Conservation (phyloP, 92 coral and sea anemone genomes). For the Bergia puertoricense region DNA sequence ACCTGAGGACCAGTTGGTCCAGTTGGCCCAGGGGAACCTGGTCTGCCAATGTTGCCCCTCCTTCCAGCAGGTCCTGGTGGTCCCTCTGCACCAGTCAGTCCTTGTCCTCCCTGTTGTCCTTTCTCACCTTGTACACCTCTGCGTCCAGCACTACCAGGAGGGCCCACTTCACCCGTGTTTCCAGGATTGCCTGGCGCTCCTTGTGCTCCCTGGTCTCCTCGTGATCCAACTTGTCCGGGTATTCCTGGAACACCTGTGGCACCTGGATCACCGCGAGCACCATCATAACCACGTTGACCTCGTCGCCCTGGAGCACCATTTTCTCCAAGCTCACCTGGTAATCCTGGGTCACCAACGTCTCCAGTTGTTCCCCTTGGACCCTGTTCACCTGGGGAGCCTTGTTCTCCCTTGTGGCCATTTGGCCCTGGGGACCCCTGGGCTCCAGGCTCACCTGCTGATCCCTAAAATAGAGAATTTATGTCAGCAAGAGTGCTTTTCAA, state of each 20-base stretch:
- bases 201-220: not conserved
- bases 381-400: not conserved
- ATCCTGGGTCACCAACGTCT: slow-evolving; percentile 5
- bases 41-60: slow-evolving; percentile 21
- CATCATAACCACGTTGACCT: slow-evolving; percentile 13
- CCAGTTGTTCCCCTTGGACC: not conserved
- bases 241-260: slow-evolving; percentile 9
- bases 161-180: slow-evolving; percentile 15
- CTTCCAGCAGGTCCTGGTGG: slow-evolving; percentile 13
- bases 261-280: slow-evolving; percentile 24
- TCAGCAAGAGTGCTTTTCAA: too few species aligned
- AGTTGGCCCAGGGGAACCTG: slow-evolving; percentile 31
- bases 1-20: slow-evolving; percentile 27
- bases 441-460: not conserved
- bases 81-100: not conserved
- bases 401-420: not conserved
- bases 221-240: not conserved
- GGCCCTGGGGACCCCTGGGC: not conserved
- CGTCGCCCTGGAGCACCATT: slow-evolving; percentile 17
- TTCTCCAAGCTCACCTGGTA: not conserved
- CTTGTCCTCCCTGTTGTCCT: slow-evolving; percentile 15
- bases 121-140: slow-evolving; percentile 2
- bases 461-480: not conserved
- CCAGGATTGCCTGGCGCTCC: slow-evolving; percentile 25
- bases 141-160: slow-evolving; percentile 1